phyloP scores from a whole-genome alignment of 2,113 vertebrate genomes.

The Channa argus region DNA sequence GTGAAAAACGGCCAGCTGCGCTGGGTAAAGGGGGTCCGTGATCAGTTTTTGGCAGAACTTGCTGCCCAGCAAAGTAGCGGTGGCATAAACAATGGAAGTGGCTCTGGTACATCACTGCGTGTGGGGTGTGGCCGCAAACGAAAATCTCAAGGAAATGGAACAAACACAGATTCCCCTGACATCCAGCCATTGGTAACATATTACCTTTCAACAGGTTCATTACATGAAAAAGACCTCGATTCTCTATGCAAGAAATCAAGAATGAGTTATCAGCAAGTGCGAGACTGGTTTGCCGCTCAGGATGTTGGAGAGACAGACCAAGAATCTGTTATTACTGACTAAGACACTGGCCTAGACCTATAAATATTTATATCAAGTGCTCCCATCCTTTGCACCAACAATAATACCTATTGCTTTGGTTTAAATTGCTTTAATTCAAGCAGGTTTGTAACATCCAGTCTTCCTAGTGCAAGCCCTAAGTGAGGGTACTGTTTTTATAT shows the following conservation, averaged over 20 bases:
- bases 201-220: constrained; percentile 69
- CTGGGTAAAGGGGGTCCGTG: constrained; percentile 87
- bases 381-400: constrained; percentile 42
- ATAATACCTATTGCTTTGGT: constrained; percentile 54
- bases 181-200: constrained; percentile 76
- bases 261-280: constrained; percentile 87
- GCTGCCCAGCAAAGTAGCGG: constrained; percentile 74
- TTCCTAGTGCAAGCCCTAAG: constrained; percentile 65
- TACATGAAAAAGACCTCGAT: constrained; percentile 85
- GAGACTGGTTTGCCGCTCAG: constrained; percentile 88
- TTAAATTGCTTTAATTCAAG: constrained; percentile 75
- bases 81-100: constrained; percentile 57
- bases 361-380: constrained; percentile 28
- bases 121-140: constrained; percentile 74
- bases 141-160: constrained; percentile 67
- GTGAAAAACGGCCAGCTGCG: constrained; percentile 92
- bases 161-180: constrained; percentile 67
- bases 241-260: constrained; percentile 82
- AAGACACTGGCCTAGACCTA: constrained; percentile 39
- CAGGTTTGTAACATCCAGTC: constrained; percentile 72
- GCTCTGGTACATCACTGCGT: constrained; percentile 52
- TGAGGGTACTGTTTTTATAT: constrained; percentile 56
- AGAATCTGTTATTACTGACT: constrained; percentile 68
- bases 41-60: constrained; percentile 83
- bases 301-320: constrained; percentile 78